phyloP scores from a whole-genome alignment of 1,140 invertebrate genomes.

The Eriosoma lanigerum region DNA sequence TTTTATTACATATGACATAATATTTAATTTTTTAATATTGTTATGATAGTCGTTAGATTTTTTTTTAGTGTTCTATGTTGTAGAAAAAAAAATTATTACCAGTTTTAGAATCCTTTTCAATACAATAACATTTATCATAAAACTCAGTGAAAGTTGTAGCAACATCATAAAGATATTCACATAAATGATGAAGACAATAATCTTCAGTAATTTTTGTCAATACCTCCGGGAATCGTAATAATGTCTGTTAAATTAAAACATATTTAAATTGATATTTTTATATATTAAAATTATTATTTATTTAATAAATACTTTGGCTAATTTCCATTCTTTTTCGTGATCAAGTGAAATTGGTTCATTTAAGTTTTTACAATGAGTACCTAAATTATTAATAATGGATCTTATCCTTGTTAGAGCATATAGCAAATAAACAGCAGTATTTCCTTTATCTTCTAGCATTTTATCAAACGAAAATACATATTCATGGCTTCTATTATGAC shows the following conservation, averaged over 20 bases:
- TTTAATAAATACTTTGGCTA: constrained; percentile 72
- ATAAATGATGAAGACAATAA: constrained; percentile 84
- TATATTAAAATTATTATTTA: background rate
- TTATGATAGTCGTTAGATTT: no score
- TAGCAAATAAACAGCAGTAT: constrained; percentile 96
- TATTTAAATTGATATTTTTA: constrained; percentile 29
- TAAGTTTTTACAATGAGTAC: constrained; percentile 65
- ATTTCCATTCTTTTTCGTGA: constrained; percentile 93
- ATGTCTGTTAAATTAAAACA: constrained; percentile 58
- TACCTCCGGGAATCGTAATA: constrained; percentile 85
- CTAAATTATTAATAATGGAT: constrained; percentile 83
- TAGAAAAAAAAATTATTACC: constrained; percentile 56
- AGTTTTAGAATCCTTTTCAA: constrained; percentile 78
- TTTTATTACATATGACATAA: no score
- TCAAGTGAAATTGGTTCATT: constrained; percentile 69
- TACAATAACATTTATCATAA: constrained; percentile 96
- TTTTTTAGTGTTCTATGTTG: no score
- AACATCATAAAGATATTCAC: constrained; percentile 95
- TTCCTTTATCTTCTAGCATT: constrained; percentile 98
- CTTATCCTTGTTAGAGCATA: constrained; percentile 94
- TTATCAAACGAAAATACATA: constrained; percentile 99
- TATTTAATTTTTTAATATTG: no score
- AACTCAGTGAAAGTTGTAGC: constrained; percentile 93
- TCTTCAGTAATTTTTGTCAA: constrained; percentile 81
- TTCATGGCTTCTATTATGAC: constrained; percentile 89